phyloP scores from a whole-genome alignment of 2,113 vertebrate species.

The Dinomys branickii region DNA sequence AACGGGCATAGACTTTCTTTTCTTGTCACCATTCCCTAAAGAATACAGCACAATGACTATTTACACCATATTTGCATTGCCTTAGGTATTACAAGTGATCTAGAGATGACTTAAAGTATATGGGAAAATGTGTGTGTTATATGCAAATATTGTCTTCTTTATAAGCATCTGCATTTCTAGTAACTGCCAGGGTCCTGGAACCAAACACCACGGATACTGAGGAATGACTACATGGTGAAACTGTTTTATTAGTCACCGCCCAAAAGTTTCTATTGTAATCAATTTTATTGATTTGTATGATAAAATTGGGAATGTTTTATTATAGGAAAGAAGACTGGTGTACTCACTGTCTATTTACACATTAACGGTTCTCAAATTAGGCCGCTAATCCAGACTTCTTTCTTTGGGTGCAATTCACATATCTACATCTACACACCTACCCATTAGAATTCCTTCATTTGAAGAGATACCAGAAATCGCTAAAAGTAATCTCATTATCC shows the following conservation, averaged over 20 bases:
- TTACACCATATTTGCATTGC: background rate
- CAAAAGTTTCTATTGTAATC: background rate
- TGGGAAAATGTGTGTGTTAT: background rate
- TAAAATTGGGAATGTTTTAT: conserved; percentile 26
- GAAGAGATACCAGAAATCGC: conserved; percentile 10
- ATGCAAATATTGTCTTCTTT: background rate
- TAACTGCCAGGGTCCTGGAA: background rate
- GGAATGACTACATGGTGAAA: background rate
- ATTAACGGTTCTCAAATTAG: background rate
- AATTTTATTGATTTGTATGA: conserved; percentile 3
- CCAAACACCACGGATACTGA: background rate
- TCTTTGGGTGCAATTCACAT: background rate
- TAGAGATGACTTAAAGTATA: background rate
- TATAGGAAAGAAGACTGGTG: background rate
- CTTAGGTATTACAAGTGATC: background rate
- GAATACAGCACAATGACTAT: background rate
- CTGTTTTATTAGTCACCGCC: background rate
- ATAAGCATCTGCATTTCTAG: background rate
- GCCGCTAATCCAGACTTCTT: background rate
- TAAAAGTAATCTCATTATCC: conserved; percentile 41
- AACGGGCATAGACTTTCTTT: background rate
- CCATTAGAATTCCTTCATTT: background rate
- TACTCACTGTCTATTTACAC: background rate
- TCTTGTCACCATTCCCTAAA: background rate
- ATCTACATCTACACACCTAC: background rate